Evolutionary conservation across 2,888 invertebrate species (phyloP).

Genomic region (Clostera curtula): DNA sequence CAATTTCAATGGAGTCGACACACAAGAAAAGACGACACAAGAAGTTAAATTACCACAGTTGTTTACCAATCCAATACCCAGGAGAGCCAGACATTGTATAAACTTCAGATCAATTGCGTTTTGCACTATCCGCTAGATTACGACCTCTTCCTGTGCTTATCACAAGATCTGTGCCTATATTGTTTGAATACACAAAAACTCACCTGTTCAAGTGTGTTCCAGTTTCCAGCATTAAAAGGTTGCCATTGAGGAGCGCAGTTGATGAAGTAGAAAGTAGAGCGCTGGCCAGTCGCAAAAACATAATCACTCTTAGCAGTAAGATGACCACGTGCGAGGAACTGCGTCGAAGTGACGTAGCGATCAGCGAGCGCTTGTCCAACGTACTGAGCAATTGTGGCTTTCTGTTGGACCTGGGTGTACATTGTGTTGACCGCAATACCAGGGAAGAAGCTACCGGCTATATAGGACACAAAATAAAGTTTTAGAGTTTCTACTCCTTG

Average conservation of each 20-base stretch:
- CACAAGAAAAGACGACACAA: too few relatives aligned
- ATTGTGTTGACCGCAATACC: conserved; percentile 40
- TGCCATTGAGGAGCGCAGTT: conserved; percentile 81
- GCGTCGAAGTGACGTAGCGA: conserved; percentile 54
- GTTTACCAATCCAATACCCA: too few relatives aligned
- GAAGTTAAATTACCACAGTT: too few relatives aligned
- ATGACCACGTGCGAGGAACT: conserved; percentile 74
- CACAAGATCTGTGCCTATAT: too few relatives aligned
- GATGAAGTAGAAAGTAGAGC: conserved; percentile 75
- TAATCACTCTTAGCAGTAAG: conserved; percentile 76
- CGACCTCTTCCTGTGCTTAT: too few relatives aligned
- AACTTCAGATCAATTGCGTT: too few relatives aligned
- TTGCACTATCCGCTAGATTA: too few relatives aligned
- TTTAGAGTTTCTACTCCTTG: too few relatives aligned
- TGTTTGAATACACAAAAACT: conserved; percentile 1
- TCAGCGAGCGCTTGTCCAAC: conserved; percentile 41
- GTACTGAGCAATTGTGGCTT: conserved; percentile 29
- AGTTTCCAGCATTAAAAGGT: conserved; percentile 72
- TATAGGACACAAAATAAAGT: too few relatives aligned
- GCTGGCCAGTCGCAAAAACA: conserved; percentile 71
- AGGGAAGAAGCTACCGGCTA: conserved; percentile 64
- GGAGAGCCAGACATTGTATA: too few relatives aligned
- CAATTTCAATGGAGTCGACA: too few relatives aligned
- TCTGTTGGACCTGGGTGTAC: conserved; percentile 48
- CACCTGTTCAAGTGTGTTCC: conserved; percentile 64